Evolutionary conservation across 2,888 invertebrate genomes (phyloP).

Genomic region (Cheilosia pagana): DNA sequence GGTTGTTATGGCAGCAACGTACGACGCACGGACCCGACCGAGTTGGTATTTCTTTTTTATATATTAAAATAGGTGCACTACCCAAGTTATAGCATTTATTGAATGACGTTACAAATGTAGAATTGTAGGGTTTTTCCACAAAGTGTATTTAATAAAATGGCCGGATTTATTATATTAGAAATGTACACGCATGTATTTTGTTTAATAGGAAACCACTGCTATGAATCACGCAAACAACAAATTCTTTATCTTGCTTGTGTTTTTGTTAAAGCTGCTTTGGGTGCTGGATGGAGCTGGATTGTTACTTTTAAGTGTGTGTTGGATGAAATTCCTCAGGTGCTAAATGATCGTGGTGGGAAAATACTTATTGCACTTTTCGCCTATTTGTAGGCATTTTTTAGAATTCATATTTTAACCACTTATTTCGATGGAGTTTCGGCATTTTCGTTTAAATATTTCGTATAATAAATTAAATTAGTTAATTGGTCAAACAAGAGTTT

Average conservation of each 20-base stretch:
- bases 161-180: conserved; percentile 5
- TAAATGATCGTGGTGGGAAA: conserved; percentile 51
- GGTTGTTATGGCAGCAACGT: conserved; percentile 62
- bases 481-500: conserved; percentile 37
- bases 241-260: conserved; percentile 48
- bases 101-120: background rate
- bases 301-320: conserved; percentile 45
- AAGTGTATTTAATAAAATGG: conserved; percentile 8
- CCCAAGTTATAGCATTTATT: background rate
- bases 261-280: conserved; percentile 18
- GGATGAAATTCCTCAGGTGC: conserved; percentile 71
- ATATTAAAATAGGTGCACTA: conserved; percentile 15
- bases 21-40: too few species aligned
- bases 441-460: conserved; percentile 41
- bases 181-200: conserved; percentile 14
- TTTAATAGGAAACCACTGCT: conserved; percentile 17
- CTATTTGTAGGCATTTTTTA: conserved; percentile 19
- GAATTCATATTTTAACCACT: conserved; percentile 10
- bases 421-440: conserved; percentile 26
- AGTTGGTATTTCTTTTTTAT: background rate
- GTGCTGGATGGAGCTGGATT: conserved; percentile 48
- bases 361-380: conserved; percentile 48
- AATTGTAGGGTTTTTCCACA: background rate
- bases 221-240: conserved; percentile 65
- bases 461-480: conserved; percentile 28